Evolutionary conservation across 1,140 invertebrate genomes (phyloP).

Genomic region (Temnothorax nylanderi): DNA sequence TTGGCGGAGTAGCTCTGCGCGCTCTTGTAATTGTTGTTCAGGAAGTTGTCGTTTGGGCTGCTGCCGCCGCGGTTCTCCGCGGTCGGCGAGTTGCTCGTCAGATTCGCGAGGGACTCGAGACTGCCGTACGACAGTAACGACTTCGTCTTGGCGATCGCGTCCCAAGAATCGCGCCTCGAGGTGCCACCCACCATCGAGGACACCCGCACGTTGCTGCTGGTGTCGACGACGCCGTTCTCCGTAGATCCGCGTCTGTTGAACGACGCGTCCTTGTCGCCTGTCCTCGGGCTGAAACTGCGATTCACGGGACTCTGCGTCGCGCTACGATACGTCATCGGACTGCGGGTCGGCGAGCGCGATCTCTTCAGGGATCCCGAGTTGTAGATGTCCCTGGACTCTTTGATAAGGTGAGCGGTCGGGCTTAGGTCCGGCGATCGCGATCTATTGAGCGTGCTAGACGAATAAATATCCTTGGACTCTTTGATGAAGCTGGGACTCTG

Average conservation of each 20-base stretch:
- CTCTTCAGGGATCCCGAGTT: constrained; percentile 79
- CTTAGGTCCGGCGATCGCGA: constrained; percentile 81
- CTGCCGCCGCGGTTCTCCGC: constrained; percentile 38
- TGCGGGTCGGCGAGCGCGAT: constrained; percentile 78
- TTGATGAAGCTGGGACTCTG: constrained; percentile 80
- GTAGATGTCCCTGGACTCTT: constrained; percentile 82
- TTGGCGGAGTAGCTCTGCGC: constrained; percentile 75
- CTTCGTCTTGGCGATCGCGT: constrained; percentile 92
- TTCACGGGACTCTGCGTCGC: constrained; percentile 78
- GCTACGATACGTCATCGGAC: constrained; percentile 74
- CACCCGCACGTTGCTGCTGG: constrained; percentile 89
- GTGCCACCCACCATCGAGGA: constrained; percentile 88
- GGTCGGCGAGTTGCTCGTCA: constrained; percentile 84
- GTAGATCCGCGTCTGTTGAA: constrained; percentile 74
- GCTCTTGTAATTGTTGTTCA: constrained; percentile 72
- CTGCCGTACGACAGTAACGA: constrained; percentile 89
- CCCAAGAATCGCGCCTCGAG: constrained; percentile 91
- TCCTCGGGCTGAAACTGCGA: constrained; percentile 83
- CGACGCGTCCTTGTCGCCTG: constrained; percentile 82
- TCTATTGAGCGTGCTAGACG: constrained; percentile 73
- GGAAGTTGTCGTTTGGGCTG: constrained; percentile 41
- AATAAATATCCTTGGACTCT: constrained; percentile 81
- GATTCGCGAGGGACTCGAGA: constrained; percentile 89
- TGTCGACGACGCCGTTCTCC: constrained; percentile 87
- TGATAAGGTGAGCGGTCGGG: constrained; percentile 75